Conservation (phyloP, 2,113 vertebrate genomes). For the Rhipidura dahli region DNA sequence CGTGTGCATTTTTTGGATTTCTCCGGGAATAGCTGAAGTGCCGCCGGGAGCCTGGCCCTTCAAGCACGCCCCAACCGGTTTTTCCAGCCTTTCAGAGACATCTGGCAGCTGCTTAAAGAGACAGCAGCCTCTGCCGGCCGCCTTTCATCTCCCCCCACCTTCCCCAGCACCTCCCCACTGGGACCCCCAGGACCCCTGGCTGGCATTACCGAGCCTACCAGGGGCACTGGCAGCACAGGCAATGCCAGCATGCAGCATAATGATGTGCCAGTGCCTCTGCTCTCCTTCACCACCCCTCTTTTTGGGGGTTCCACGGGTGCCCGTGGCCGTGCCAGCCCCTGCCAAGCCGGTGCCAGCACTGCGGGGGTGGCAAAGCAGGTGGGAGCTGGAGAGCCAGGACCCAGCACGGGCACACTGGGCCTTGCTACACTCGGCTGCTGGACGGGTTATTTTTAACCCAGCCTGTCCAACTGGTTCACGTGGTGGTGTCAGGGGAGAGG, state of each 20-base stretch:
- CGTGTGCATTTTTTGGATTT: slow-evolving; percentile 65
- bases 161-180: not conserved
- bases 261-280: not conserved
- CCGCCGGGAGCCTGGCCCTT: slow-evolving; percentile 55
- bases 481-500: slow-evolving; percentile 70
- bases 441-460: slow-evolving; percentile 66
- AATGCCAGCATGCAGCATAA: not conserved
- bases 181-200: not conserved
- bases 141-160: slow-evolving; percentile 23
- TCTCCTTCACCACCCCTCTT: not conserved
- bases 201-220: fast-evolving
- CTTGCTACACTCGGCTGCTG: not conserved
- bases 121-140: not conserved
- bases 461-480: slow-evolving; percentile 68
- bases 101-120: slow-evolving; percentile 70
- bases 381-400: not conserved
- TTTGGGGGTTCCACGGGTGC: not conserved
- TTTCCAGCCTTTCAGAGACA: slow-evolving; percentile 68
- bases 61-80: slow-evolving; percentile 60
- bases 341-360: not conserved
- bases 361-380: not conserved
- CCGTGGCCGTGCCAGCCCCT: not conserved
- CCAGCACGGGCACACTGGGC: not conserved
- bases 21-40: slow-evolving; percentile 67
- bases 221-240: not conserved